Conservation (phyloP, 2,113 vertebrate genomes). For the Cairina moschata region DNA sequence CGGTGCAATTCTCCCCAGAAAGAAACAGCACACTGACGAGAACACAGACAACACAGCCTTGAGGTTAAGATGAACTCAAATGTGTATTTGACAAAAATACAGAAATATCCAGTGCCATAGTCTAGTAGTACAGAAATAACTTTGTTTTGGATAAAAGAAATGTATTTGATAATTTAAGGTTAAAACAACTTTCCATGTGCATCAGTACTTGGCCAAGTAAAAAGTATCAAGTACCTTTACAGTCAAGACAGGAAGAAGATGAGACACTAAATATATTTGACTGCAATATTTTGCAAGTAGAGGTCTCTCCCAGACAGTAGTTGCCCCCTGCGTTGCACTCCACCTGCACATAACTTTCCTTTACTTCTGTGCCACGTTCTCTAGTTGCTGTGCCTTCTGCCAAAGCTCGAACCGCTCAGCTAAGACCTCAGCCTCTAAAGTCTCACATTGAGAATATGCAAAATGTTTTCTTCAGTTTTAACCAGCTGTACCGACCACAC, state of each 20-base stretch:
- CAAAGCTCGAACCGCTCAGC: not conserved
- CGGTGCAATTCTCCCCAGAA: not conserved
- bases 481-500: not conserved
- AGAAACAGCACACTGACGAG: not conserved
- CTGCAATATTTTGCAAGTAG: not conserved
- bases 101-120: conserved; percentile 9
- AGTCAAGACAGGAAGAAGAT: not conserved
- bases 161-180: not conserved
- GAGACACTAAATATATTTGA: not conserved
- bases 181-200: conserved; percentile 15
- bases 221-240: conserved; percentile 12
- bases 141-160: conserved; percentile 41
- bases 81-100: conserved; percentile 40
- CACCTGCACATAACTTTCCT: not conserved
- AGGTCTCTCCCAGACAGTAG: not conserved
- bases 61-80: not conserved
- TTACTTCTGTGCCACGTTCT: not conserved
- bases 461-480: not conserved
- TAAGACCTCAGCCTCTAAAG: not conserved
- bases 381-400: not conserved
- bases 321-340: not conserved
- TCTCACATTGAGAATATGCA: accelerated
- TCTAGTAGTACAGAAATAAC: not conserved
- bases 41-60: not conserved
- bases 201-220: not conserved